Percentiles rank a stretch among this genome's conserved stretches.
Evolutionary conservation across 2,113 vertebrate genomes (phyloP).

Genomic region (Pangasianodon gigas): DNA sequence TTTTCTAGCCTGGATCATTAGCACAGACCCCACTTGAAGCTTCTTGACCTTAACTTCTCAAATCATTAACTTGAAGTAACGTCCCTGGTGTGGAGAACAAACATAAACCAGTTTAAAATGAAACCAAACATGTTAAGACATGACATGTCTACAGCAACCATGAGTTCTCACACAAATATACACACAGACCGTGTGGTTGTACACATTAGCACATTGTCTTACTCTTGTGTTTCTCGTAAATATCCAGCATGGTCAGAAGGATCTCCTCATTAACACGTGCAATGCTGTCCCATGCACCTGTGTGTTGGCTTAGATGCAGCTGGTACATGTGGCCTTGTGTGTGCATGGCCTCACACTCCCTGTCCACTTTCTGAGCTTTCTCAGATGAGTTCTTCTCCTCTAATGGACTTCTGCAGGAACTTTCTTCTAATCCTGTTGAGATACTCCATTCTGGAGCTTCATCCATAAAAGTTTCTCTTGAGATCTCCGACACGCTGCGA

Average conservation of each 20-base stretch:
- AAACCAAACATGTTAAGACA: background rate
- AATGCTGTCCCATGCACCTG: conserved; percentile 60
- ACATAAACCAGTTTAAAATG: background rate
- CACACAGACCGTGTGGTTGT: background rate
- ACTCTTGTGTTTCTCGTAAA: conserved; percentile 56
- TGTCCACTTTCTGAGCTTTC: background rate
- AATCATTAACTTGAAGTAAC: background rate
- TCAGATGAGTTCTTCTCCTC: background rate
- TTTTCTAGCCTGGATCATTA: background rate
- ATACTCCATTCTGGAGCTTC: background rate
- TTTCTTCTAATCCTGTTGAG: background rate
- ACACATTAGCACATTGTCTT: conserved; percentile 29
- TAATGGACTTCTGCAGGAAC: background rate
- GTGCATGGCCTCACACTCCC: conserved; percentile 8
- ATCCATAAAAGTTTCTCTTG: background rate
- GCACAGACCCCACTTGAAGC: background rate
- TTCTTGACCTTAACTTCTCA: background rate
- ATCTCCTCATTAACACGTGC: conserved; percentile 59
- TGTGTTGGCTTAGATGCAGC: conserved; percentile 52
- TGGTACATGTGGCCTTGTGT: conserved; percentile 34
- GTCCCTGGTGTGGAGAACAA: background rate
- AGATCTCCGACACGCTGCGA: background rate
- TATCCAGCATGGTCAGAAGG: conserved; percentile 59
- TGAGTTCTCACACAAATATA: background rate
- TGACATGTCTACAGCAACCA: background rate